phyloP scores from a whole-genome alignment of 2,888 invertebrate genomes.

The Latrodectus hesperus region DNA sequence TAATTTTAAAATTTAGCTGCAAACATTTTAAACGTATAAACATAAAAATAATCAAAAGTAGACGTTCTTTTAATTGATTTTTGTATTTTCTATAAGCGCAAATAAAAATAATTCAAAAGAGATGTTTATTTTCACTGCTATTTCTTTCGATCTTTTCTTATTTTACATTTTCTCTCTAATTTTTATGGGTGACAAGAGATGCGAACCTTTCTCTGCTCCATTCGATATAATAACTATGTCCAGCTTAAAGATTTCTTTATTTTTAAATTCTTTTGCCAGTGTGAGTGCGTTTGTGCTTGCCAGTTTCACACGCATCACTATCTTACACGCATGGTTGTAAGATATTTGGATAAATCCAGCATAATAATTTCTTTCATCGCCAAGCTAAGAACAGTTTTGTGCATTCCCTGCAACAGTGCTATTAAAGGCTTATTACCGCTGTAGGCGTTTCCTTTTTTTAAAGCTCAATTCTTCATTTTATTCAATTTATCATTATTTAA shows the following conservation, averaged over 20 bases:
- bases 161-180: too few species aligned
- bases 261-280: not conserved
- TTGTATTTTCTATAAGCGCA: too few species aligned
- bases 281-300: slow-evolving; percentile 16
- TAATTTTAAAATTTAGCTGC: too few species aligned
- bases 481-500: slow-evolving; percentile 58
- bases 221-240: slow-evolving; percentile 29
- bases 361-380: slow-evolving; percentile 39
- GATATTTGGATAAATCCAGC: slow-evolving; percentile 31
- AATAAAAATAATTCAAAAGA: too few species aligned
- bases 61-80: too few species aligned
- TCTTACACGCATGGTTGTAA: not conserved
- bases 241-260: slow-evolving; percentile 14
- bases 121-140: too few species aligned
- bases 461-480: slow-evolving; percentile 40
- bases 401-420: slow-evolving; percentile 29
- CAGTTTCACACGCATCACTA: slow-evolving; percentile 33
- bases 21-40: too few species aligned
- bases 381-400: slow-evolving; percentile 6
- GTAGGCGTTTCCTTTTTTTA: slow-evolving; percentile 51
- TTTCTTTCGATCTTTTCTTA: too few species aligned
- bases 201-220: not conserved
- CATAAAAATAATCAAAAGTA: too few species aligned
- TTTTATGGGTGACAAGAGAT: too few species aligned
- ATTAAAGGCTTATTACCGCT: slow-evolving; percentile 53